phyloP scores from a whole-genome alignment of 2,113 vertebrate genomes.

The Callopanchax toddi region DNA sequence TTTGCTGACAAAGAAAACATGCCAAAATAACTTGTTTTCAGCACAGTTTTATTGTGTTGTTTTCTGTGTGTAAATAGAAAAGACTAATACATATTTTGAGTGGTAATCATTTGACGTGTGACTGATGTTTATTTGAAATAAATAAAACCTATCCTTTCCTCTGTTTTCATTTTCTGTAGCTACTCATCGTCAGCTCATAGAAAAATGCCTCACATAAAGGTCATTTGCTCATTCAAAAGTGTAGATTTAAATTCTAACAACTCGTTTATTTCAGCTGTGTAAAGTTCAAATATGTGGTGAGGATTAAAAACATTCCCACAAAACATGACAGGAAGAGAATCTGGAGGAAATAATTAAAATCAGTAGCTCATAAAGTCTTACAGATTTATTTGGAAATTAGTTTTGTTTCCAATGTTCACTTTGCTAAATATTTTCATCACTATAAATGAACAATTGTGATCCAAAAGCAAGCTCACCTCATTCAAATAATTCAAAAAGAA shows the following conservation, averaged over 20 bases:
- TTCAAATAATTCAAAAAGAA: not conserved
- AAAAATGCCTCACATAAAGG: too few relatives aligned
- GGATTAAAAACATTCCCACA: too few relatives aligned
- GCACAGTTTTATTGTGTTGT: slow-evolving; percentile 68
- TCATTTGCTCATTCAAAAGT: too few relatives aligned
- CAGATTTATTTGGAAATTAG: not conserved
- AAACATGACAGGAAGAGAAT: too few relatives aligned
- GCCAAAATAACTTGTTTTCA: slow-evolving; percentile 71
- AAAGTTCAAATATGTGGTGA: too few relatives aligned
- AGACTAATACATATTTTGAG: slow-evolving; percentile 67
- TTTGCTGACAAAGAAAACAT: slow-evolving; percentile 70
- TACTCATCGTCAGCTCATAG: not conserved
- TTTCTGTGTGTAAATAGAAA: slow-evolving; percentile 64
- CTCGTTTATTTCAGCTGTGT: too few relatives aligned
- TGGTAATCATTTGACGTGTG: slow-evolving; percentile 69
- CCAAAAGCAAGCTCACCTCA: not conserved
- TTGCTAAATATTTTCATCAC: too few relatives aligned
- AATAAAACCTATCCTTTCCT: slow-evolving; percentile 48
- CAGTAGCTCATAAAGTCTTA: too few relatives aligned
- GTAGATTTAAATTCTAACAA: too few relatives aligned
- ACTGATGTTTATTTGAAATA: slow-evolving; percentile 74
- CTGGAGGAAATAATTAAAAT: too few relatives aligned
- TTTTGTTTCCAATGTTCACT: not conserved
- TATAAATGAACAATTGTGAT: too few relatives aligned
- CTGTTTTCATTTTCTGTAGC: slow-evolving; percentile 12